A percentile compares a stretch with the other conserved stretches of the same genome.
Conservation (phyloP, 2,888 invertebrate genomes). For the Tachystola acroxantha region DNA sequence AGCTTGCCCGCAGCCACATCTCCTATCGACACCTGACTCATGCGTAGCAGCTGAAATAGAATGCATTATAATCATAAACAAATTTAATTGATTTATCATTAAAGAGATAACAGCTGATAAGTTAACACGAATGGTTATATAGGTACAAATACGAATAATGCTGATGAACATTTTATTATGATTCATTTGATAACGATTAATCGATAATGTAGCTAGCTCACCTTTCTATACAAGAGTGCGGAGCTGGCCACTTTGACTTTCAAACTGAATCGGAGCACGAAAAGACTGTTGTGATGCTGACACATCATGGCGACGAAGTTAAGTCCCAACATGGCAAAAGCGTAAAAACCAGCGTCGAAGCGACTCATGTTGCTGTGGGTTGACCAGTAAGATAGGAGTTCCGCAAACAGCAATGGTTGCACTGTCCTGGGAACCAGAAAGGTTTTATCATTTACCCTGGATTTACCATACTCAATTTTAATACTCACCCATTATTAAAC, state of each 20-base stretch:
- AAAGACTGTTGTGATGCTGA: constrained; percentile 85
- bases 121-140: too few relatives aligned
- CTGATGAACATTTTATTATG: too few relatives aligned
- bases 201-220: too few relatives aligned
- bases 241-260: constrained; percentile 84
- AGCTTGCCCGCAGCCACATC: constrained; percentile 85
- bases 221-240: constrained; percentile 87
- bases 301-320: constrained; percentile 74
- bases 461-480: background rate
- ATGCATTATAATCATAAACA: background rate
- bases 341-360: constrained; percentile 77
- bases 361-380: constrained; percentile 42
- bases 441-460: background rate
- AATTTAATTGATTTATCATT: background rate
- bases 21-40: constrained; percentile 85
- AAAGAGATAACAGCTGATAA: background rate
- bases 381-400: constrained; percentile 72
- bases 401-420: constrained; percentile 74
- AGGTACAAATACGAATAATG: too few relatives aligned
- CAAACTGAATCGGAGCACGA: constrained; percentile 81
- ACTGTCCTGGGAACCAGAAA: constrained; percentile 48
- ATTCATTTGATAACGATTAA: too few relatives aligned
- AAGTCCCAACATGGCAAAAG: constrained; percentile 65
- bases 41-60: constrained; percentile 79
- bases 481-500: background rate